A percentile compares a stretch with the other conserved stretches of the same genome.
Evolutionary conservation across 1,140 invertebrate species (phyloP).

Genomic region (Chrysomallon squamiferum): DNA sequence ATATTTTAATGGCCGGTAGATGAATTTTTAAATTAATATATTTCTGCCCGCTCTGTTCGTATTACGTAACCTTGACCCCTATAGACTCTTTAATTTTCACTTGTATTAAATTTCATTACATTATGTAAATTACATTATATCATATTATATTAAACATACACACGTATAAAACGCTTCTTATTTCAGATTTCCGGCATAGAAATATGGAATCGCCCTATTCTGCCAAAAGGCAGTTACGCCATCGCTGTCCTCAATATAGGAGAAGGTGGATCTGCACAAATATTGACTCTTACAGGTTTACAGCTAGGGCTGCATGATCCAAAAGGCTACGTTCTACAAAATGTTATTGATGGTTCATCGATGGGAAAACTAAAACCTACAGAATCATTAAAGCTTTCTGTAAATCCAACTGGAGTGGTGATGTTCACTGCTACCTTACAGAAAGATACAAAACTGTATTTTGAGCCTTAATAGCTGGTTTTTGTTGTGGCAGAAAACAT

Average conservation of each 20-base stretch:
- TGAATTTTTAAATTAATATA: too few species aligned
- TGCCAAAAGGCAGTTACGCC: conserved; percentile 28
- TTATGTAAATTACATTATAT: too few species aligned
- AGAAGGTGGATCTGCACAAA: conserved; percentile 4
- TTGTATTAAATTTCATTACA: too few species aligned
- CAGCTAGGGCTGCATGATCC: conserved; percentile 81
- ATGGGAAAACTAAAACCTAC: conserved; percentile 78
- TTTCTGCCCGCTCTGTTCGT: too few species aligned
- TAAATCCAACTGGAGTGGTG: conserved; percentile 74
- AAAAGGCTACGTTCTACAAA: conserved; percentile 83
- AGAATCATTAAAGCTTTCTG: conserved; percentile 90
- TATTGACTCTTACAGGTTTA: conserved; percentile 66
- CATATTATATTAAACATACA: too few species aligned
- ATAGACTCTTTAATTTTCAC: too few species aligned
- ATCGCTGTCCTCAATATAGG: conserved; percentile 41
- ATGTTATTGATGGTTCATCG: conserved; percentile 35
- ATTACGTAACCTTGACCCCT: too few species aligned
- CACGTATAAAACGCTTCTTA: background rate
- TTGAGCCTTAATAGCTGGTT: too few species aligned
- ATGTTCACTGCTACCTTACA: conserved; percentile 8
- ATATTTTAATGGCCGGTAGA: too few species aligned
- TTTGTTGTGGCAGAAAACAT: too few species aligned
- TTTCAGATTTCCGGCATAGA: conserved; percentile 28
- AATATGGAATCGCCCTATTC: conserved; percentile 41
- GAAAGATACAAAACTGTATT: too few species aligned